phyloP scores from a whole-genome alignment of 2,113 vertebrate species.

The Pterocles burchelli region DNA sequence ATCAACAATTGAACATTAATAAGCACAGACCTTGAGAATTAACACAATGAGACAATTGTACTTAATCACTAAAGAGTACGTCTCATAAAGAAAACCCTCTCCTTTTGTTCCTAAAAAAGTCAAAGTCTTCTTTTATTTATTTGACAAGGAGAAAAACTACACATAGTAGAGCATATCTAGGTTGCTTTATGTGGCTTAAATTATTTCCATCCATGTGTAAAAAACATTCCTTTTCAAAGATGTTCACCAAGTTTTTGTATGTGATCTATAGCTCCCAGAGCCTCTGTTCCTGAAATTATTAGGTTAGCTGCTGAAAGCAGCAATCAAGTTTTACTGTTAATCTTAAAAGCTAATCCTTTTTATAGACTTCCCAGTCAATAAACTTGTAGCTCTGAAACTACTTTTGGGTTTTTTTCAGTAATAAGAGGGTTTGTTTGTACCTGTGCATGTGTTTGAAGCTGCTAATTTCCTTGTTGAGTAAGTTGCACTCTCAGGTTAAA shows the following conservation, averaged over 20 bases:
- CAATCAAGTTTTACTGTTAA: constrained; percentile 69
- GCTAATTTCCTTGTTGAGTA: constrained; percentile 18
- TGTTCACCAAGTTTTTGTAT: constrained; percentile 41
- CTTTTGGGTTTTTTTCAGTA: constrained; percentile 61
- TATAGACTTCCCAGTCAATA: constrained; percentile 70
- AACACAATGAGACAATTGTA: constrained; percentile 69
- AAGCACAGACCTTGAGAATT: constrained; percentile 73
- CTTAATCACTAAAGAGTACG: constrained; percentile 67
- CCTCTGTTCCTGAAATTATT: constrained; percentile 66
- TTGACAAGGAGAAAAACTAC: constrained; percentile 49
- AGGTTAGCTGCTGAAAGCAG: constrained; percentile 67
- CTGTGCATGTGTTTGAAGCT: constrained; percentile 34
- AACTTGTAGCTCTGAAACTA: constrained; percentile 65
- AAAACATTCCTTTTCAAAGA: constrained; percentile 50
- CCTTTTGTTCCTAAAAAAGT: constrained; percentile 73
- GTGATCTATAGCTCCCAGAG: constrained; percentile 22
- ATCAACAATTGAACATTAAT: constrained; percentile 70
- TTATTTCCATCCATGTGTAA: constrained; percentile 32
- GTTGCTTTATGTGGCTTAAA: constrained; percentile 57
- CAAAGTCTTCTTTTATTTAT: constrained; percentile 72
- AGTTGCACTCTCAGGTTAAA: not conserved
- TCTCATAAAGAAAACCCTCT: constrained; percentile 63
- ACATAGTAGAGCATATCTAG: constrained; percentile 57
- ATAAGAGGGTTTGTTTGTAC: constrained; percentile 30
- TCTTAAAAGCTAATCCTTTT: constrained; percentile 46